A percentile compares a stretch with the other conserved stretches of the same genome.
These are phyloP conservation scores for Nothoprocta pentlandii DNA, from an alignment of 2,113 vertebrate species.

Conservation along the genomic window DNA sequence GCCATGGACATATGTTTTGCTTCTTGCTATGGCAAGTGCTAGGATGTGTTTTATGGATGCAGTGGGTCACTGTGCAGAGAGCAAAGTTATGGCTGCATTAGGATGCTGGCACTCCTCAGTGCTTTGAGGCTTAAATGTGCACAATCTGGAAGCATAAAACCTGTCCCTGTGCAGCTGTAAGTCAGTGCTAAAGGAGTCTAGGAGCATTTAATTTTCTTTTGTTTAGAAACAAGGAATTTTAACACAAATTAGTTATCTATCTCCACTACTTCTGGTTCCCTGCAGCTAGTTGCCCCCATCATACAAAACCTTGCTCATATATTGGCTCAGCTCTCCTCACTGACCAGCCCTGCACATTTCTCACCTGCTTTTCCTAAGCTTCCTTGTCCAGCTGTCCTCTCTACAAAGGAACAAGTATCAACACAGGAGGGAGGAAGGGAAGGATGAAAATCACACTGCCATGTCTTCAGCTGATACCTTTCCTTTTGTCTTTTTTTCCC, in stretches of 20 bases:
- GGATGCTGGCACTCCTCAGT: not conserved
- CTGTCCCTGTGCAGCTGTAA: not conserved
- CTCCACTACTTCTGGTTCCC: not conserved
- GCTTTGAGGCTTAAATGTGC: not conserved
- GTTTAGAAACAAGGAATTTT: not conserved
- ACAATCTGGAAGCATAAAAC: not conserved
- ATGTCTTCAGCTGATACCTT: not conserved
- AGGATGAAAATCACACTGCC: not conserved
- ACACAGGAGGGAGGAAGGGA: rapidly evolving
- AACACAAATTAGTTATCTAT: rapidly evolving
- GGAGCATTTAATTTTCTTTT: not conserved
- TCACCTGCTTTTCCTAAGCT: not conserved
- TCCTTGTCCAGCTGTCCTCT: not conserved
- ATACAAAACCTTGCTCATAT: not conserved
- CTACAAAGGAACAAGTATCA: not conserved
- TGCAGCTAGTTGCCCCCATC: not conserved
- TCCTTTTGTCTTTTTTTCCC: not conserved
- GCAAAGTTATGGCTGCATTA: not conserved
- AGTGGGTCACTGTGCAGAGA: not conserved
- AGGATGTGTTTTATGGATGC: rapidly evolving
- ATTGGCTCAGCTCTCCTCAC: not conserved
- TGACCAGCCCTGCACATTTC: not conserved
- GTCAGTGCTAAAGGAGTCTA: not conserved
- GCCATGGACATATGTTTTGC: rapidly evolving
- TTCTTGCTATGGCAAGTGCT: not conserved